Percentiles rank a stretch among this genome's conserved stretches.
Conservation (phyloP, 2,797 vertebrate genomes). For the Coracias cyanogaster region DNA sequence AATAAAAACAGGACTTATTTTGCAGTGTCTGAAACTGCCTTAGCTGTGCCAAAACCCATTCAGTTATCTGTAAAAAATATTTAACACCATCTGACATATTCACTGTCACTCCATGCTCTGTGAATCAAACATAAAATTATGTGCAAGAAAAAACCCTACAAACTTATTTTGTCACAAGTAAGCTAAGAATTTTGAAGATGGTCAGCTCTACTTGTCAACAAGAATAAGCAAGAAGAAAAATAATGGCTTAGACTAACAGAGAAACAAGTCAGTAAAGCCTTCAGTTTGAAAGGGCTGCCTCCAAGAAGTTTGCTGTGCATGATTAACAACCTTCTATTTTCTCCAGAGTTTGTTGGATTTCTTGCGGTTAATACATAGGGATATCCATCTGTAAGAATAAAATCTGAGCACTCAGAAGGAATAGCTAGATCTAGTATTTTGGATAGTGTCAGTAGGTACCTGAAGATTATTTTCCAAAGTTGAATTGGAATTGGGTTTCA, state of each 20-base stretch:
- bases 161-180: slow-evolving; percentile 59
- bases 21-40: slow-evolving; percentile 37
- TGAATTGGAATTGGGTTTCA: not conserved
- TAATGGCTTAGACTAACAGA: slow-evolving; percentile 22
- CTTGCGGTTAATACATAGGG: not conserved
- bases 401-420: not conserved
- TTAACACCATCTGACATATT: slow-evolving; percentile 63
- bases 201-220: slow-evolving; percentile 58
- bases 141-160: slow-evolving; percentile 36
- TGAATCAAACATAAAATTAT: slow-evolving; percentile 58
- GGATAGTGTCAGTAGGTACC: not conserved
- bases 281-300: not conserved
- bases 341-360: not conserved
- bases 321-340: not conserved
- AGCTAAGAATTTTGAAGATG: slow-evolving; percentile 48
- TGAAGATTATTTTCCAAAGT: not conserved
- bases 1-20: slow-evolving; percentile 44
- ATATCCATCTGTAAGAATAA: not conserved
- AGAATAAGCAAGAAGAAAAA: slow-evolving; percentile 47
- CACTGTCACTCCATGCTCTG: slow-evolving; percentile 45
- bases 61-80: slow-evolving; percentile 47
- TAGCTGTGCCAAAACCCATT: slow-evolving; percentile 61
- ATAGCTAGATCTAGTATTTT: not conserved
- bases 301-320: not conserved
- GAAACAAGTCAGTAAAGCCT: not conserved